These are phyloP conservation scores for Lasioglossum marginatum DNA, from an alignment of 2,888 invertebrate genomes.

Conservation along the genomic window DNA sequence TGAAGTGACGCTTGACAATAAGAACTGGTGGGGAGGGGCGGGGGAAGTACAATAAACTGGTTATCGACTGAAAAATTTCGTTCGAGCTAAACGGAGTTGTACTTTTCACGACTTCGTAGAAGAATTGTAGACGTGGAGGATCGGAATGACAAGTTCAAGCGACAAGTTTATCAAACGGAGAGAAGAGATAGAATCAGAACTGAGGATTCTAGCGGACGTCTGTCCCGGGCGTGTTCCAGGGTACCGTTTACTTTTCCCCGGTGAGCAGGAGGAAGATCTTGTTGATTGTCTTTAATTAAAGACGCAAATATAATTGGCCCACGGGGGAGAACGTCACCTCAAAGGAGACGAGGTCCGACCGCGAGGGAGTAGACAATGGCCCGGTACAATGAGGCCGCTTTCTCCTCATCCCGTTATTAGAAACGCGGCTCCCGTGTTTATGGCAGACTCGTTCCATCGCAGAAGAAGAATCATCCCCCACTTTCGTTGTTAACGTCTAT, in stretches of 20 bases:
- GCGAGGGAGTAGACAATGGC: constrained; percentile 77
- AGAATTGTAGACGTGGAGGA: background rate
- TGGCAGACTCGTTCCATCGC: constrained; percentile 78
- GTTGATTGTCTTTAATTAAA: constrained; percentile 69
- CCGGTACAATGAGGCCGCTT: constrained; percentile 75
- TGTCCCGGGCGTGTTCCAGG: background rate
- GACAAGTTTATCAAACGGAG: constrained; percentile 15
- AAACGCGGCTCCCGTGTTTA: constrained; percentile 74
- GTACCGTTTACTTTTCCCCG: constrained; percentile 10
- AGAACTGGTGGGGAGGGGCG: background rate
- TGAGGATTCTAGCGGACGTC: background rate
- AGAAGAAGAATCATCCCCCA: constrained; percentile 80
- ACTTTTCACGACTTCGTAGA: background rate
- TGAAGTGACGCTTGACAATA: constrained; percentile 16
- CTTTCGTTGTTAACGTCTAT: constrained; percentile 55
- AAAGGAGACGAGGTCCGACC: constrained; percentile 68
- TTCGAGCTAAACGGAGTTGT: background rate
- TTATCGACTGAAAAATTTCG: constrained; percentile 10
- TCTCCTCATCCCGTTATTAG: constrained; percentile 67
- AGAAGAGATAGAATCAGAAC: constrained; percentile 17
- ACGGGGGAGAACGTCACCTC: constrained; percentile 40
- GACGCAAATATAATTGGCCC: constrained; percentile 63
- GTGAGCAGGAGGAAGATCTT: constrained; percentile 30
- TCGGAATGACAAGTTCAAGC: background rate
- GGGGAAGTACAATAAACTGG: background rate